Conservation (phyloP, 2,888 invertebrate species). For the Sialis lutaria region DNA sequence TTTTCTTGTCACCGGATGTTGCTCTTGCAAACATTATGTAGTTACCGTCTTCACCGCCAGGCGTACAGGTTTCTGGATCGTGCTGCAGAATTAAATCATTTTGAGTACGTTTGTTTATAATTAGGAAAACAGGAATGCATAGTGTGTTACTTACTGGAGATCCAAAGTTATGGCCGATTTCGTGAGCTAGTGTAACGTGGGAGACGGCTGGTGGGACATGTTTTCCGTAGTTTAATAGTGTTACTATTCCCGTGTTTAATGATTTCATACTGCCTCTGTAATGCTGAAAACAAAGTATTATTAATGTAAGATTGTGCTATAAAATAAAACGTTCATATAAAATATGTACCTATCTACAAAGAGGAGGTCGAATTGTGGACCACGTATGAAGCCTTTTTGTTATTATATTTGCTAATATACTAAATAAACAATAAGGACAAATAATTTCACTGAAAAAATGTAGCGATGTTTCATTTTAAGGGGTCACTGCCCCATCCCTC, state of each 20-base stretch:
- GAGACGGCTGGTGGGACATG: slow-evolving; percentile 97
- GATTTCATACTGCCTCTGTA: slow-evolving; percentile 87
- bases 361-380: too few relatives aligned
- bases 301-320: not conserved
- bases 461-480: too few relatives aligned
- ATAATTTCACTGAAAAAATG: too few relatives aligned
- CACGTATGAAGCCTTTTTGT: too few relatives aligned
- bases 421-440: too few relatives aligned
- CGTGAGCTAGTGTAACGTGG: slow-evolving; percentile 95
- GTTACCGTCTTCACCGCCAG: slow-evolving; percentile 92
- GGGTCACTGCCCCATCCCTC: too few relatives aligned
- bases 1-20: slow-evolving; percentile 92
- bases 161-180: slow-evolving; percentile 98
- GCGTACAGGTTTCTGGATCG: slow-evolving; percentile 86
- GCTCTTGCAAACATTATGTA: slow-evolving; percentile 99
- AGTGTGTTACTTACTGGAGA: slow-evolving; percentile 57
- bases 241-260: slow-evolving; percentile 95
- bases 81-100: slow-evolving; percentile 42
- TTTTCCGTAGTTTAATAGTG: slow-evolving; percentile 92
- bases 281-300: slow-evolving; percentile 42
- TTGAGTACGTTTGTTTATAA: too few relatives aligned
- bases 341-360: too few relatives aligned
- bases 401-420: too few relatives aligned
- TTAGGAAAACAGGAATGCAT: not conserved
- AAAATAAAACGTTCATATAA: too few relatives aligned